Percentiles rank a stretch among this genome's conserved stretches.
Evolutionary conservation across 2,888 invertebrate species (phyloP).

Genomic region (Harpalus rubripes): DNA sequence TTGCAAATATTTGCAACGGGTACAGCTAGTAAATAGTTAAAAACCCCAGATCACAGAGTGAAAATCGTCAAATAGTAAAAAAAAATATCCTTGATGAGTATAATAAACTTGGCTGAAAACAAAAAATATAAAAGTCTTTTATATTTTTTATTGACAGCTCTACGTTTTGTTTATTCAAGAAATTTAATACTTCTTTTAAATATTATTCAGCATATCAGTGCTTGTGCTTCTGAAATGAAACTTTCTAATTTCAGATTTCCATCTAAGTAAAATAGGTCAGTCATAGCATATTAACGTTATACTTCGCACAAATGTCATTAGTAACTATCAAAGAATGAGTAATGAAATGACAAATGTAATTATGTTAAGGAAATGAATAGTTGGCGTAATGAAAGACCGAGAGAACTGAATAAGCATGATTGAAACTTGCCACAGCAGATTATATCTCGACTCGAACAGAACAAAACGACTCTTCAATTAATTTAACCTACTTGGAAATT

Average conservation of each 20-base stretch:
- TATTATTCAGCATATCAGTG: too few species aligned
- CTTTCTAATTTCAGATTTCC: background rate
- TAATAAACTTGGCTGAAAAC: too few species aligned
- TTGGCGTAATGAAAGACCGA: constrained; percentile 38
- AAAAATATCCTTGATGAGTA: too few species aligned
- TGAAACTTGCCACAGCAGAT: constrained; percentile 33
- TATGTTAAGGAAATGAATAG: constrained; percentile 50
- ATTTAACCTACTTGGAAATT: constrained; percentile 43
- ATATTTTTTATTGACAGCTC: too few species aligned
- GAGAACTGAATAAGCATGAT: constrained; percentile 41
- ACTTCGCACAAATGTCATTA: constrained; percentile 28
- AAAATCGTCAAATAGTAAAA: too few species aligned
- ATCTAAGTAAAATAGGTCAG: constrained; percentile 28
- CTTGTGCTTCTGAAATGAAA: background rate
- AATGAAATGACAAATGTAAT: constrained; percentile 52
- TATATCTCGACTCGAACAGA: constrained; percentile 17
- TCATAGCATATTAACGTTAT: constrained; percentile 4
- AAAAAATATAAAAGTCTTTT: too few species aligned
- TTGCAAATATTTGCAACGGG: too few species aligned
- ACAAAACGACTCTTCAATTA: constrained; percentile 28
- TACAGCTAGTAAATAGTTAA: too few species aligned
- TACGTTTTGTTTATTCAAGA: too few species aligned
- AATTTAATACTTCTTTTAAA: too few species aligned
- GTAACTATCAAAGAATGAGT: constrained; percentile 38
- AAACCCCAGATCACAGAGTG: too few species aligned